Conservation (phyloP, 2,797 vertebrate species). For the Fistularia commersonii region DNA sequence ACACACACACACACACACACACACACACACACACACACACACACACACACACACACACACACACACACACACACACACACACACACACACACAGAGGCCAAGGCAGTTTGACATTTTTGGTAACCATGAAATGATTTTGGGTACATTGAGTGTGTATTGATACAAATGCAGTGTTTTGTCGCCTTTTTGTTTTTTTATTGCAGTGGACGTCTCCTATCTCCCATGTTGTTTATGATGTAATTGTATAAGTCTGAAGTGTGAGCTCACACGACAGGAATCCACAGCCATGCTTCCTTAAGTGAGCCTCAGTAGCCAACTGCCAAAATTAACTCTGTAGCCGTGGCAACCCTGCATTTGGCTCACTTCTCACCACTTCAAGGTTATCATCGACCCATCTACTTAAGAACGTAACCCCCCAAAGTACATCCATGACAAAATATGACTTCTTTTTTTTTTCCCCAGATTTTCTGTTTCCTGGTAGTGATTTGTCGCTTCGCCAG, state of each 20-base stretch:
- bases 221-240: conserved; percentile 41
- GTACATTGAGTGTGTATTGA: too few relatives aligned
- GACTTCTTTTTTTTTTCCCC: conserved; percentile 18
- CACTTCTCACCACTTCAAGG: conserved; percentile 23
- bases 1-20: conserved; percentile 13
- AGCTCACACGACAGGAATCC: conserved; percentile 68
- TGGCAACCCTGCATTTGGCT: conserved; percentile 53
- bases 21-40: too few relatives aligned
- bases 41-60: too few relatives aligned
- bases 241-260: conserved; percentile 63
- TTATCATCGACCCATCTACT: too few relatives aligned
- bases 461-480: conserved; percentile 16
- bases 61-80: too few relatives aligned
- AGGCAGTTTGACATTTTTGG: too few relatives aligned
- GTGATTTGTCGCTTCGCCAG: conserved; percentile 3
- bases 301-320: conserved; percentile 52
- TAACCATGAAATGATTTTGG: too few relatives aligned
- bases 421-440: too few relatives aligned
- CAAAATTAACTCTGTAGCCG: conserved; percentile 60
- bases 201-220: conserved; percentile 28
- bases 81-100: too few relatives aligned
- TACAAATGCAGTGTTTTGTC: conserved; percentile 24
- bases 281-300: conserved; percentile 53
- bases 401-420: too few relatives aligned
- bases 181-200: too few relatives aligned